Percentiles rank a stretch among this genome's conserved stretches.
These are phyloP conservation scores for Paracanthobrama guichenoti DNA, from an alignment of 2,113 vertebrate genomes.

Conservation along the genomic window DNA sequence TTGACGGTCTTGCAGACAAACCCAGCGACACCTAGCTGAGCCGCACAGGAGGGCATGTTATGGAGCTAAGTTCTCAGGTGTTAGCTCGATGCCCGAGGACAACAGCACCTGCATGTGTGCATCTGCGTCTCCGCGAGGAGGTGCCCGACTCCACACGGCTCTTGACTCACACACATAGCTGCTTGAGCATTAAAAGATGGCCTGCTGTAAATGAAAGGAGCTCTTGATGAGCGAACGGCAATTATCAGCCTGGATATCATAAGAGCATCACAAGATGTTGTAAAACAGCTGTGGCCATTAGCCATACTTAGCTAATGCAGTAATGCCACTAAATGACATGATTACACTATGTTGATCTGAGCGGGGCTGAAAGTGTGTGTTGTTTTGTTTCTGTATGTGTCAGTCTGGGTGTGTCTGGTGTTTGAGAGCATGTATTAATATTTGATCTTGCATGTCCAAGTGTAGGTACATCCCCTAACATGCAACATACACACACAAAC, in stretches of 20 bases:
- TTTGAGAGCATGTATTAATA: not conserved
- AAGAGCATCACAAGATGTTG: slow-evolving; percentile 41
- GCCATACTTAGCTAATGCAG: slow-evolving; percentile 44
- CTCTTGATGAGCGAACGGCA: slow-evolving; percentile 39
- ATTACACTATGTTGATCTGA: slow-evolving; percentile 20
- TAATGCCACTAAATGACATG: slow-evolving; percentile 46
- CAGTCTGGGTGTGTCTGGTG: slow-evolving; percentile 5
- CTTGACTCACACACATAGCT: slow-evolving; percentile 34
- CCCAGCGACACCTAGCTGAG: slow-evolving; percentile 65
- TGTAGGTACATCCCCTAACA: not conserved
- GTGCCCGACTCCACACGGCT: slow-evolving; percentile 11
- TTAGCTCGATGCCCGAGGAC: slow-evolving; percentile 66
- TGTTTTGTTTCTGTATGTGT: slow-evolving; percentile 33
- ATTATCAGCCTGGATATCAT: slow-evolving; percentile 48
- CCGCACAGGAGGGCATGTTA: slow-evolving; percentile 63
- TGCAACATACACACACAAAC: not conserved
- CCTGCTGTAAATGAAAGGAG: slow-evolving; percentile 30
- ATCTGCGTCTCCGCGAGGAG: slow-evolving; percentile 29
- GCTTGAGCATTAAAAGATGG: slow-evolving; percentile 27
- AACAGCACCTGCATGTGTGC: slow-evolving; percentile 51
- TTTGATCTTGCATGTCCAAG: not conserved
- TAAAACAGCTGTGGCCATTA: slow-evolving; percentile 50
- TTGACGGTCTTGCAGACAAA: slow-evolving; percentile 61
- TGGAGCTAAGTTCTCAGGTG: slow-evolving; percentile 74
- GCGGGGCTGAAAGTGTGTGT: not conserved